A percentile compares a stretch with the other conserved stretches of the same genome.
Conservation (phyloP, 2,797 vertebrate genomes). For the Lindbergichthys nudifrons region DNA sequence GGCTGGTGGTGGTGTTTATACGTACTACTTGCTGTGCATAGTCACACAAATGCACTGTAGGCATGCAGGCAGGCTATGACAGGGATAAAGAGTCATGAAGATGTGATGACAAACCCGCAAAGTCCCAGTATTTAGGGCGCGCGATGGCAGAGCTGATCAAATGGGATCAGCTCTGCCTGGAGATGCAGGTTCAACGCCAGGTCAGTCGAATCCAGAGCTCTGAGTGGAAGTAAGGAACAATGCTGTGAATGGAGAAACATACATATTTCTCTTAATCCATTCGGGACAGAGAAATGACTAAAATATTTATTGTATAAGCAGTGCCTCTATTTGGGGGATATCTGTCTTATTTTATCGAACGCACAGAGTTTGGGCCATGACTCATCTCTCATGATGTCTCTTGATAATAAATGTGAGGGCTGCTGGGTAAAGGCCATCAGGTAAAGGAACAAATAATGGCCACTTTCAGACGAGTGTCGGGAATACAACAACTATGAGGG, state of each 20-base stretch:
- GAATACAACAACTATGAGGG: conserved; percentile 40
- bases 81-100: conserved; percentile 30
- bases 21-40: conserved; percentile 53
- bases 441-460: conserved; percentile 59
- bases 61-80: conserved; percentile 35
- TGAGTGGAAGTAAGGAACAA: conserved; percentile 21
- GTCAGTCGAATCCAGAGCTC: conserved; percentile 40
- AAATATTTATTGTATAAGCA: conserved; percentile 49
- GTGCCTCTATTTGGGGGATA: conserved; percentile 39
- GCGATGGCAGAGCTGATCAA: conserved; percentile 53
- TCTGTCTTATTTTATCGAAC: conserved; percentile 48
- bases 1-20: conserved; percentile 65
- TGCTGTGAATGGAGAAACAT: conserved; percentile 13
- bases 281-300: conserved; percentile 15
- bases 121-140: conserved; percentile 47
- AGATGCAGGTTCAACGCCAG: conserved; percentile 56
- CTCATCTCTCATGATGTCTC: conserved; percentile 52
- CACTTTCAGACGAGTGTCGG: conserved; percentile 57
- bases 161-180: conserved; percentile 47
- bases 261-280: conserved; percentile 34
- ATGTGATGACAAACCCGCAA: conserved; percentile 41
- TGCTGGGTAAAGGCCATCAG: conserved; percentile 52
- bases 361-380: conserved; percentile 39
- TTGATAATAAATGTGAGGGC: conserved; percentile 63
- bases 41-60: conserved; percentile 47